Evolutionary conservation across 2,113 vertebrate species (phyloP).

Genomic region (Antechinus stuartii): DNA sequence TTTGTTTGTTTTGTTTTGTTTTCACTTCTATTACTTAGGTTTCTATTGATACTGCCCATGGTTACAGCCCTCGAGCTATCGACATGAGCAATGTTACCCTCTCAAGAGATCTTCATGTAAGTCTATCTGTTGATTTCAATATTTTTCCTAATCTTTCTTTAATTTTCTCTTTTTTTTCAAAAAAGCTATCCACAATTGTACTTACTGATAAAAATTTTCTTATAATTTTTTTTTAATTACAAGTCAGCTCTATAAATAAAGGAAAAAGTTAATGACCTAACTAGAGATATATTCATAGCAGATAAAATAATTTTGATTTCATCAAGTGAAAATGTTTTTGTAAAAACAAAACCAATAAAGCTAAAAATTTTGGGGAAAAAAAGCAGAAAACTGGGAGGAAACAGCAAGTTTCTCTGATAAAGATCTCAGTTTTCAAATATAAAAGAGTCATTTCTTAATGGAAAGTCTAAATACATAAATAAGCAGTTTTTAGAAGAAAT

Average conservation of each 20-base stretch:
- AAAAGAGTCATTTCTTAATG: neutral
- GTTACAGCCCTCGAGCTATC: conserved; percentile 93
- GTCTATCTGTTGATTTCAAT: conserved; percentile 67
- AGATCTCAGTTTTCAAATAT: neutral
- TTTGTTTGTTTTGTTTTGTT: too few species aligned
- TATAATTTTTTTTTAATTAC: neutral
- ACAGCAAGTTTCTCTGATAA: neutral
- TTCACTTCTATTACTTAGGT: conserved; percentile 80
- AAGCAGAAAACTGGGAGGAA: neutral
- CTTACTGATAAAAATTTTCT: neutral
- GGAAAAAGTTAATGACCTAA: neutral
- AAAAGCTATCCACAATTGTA: neutral
- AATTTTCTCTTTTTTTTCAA: too few species aligned
- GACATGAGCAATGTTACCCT: conserved; percentile 98
- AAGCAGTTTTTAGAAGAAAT: neutral
- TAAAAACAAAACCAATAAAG: neutral
- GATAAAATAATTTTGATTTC: neutral
- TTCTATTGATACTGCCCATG: conserved; percentile 92
- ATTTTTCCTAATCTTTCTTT: neutral
- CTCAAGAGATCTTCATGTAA: conserved; percentile 94
- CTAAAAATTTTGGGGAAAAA: neutral
- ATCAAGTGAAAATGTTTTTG: neutral
- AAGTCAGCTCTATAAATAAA: neutral
- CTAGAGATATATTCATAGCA: neutral
- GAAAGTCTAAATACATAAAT: neutral